Conservation (phyloP, 2,888 invertebrate species). For the Caenorhabditis sp. region DNA sequence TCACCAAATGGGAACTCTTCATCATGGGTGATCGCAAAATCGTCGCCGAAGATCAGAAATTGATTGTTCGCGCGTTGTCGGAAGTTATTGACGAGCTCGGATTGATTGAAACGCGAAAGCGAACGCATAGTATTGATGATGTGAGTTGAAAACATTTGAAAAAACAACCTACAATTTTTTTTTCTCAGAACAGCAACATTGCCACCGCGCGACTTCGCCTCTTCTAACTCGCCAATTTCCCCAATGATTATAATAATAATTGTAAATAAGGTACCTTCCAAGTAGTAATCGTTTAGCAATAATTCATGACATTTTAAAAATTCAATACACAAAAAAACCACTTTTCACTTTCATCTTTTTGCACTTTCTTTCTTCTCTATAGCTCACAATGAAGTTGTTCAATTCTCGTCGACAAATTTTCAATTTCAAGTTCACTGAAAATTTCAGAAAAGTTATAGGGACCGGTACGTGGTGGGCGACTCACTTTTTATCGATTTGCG, state of each 20-base stretch:
- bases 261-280: conserved; percentile 30
- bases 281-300: background rate
- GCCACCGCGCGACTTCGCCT: no score
- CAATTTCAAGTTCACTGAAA: conserved; percentile 24
- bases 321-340: no score
- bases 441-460: background rate
- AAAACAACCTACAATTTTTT: no score
- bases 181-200: no score
- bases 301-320: no score
- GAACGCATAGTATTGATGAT: background rate
- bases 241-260: no score
- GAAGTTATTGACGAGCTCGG: background rate
- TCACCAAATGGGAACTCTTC: background rate
- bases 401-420: conserved; percentile 2
- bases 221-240: no score
- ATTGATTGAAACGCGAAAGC: background rate
- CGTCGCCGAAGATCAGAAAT: background rate
- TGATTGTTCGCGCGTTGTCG: background rate
- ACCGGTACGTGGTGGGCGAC: no score
- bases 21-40: background rate
- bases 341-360: conserved; percentile 29
- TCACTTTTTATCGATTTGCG: conserved; percentile 23
- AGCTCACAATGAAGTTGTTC: background rate
- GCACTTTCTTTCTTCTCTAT: background rate
- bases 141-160: no score